These are phyloP conservation scores for Pasiphila rectangulata DNA, from an alignment of 2,888 invertebrate species.

Conservation along the genomic window DNA sequence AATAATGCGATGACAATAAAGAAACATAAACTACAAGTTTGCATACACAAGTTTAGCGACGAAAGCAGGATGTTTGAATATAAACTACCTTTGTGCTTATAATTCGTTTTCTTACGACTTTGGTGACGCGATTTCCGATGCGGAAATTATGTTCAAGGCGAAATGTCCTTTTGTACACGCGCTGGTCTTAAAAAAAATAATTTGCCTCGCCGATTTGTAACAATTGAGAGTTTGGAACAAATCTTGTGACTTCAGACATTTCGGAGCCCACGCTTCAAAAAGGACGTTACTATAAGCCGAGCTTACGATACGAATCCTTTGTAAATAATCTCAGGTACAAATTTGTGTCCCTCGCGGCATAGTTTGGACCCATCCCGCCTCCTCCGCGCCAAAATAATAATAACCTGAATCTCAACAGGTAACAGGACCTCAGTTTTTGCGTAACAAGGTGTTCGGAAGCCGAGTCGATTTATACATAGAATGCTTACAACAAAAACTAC, in stretches of 20 bases:
- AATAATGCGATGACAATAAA: constrained; percentile 26
- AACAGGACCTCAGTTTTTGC: constrained; percentile 65
- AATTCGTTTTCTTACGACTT: constrained; percentile 54
- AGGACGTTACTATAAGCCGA: constrained; percentile 33
- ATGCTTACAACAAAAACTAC: constrained; percentile 57
- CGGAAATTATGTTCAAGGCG: constrained; percentile 61
- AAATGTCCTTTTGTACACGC: constrained; percentile 51
- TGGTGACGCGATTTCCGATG: constrained; percentile 53
- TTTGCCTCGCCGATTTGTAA: constrained; percentile 53
- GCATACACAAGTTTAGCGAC: constrained; percentile 33
- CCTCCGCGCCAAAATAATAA: constrained; percentile 67
- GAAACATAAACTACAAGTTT: constrained; percentile 29
- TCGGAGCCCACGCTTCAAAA: constrained; percentile 54
- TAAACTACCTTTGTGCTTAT: constrained; percentile 64
- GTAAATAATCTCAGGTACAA: constrained; percentile 75
- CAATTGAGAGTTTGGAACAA: constrained; percentile 44
- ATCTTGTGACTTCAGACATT: constrained; percentile 59
- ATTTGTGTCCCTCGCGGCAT: constrained; percentile 54
- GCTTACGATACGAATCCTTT: constrained; percentile 54
- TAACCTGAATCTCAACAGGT: constrained; percentile 59
- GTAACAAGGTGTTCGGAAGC: constrained; percentile 64
- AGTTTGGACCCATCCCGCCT: constrained; percentile 64
- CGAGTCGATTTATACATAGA: constrained; percentile 54
- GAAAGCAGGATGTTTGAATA: constrained; percentile 74
- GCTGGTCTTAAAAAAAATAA: constrained; percentile 47